Base-by-base conservation (phyloP, 2,113 vertebrate genomes). In the Anguilla japonica region DNA sequence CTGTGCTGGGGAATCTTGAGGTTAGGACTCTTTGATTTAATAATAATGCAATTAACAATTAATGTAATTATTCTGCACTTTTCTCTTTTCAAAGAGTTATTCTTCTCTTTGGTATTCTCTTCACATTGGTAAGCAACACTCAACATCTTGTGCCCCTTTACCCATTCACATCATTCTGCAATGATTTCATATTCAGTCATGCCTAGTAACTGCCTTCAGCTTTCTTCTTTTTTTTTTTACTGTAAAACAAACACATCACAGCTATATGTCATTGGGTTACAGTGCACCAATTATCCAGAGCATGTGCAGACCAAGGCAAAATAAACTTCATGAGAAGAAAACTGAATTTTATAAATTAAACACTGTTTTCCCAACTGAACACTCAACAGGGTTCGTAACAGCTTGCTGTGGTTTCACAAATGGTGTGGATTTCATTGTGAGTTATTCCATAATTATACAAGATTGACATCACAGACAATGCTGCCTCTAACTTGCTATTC, bases 391-490 rank as follows among this genome's bases (percentile, higher is more conserved):
- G 40, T 71, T 9, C 75, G n/a, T 14, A 43, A 85, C 34, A 34
- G 71, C 26, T 7, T 75, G 34, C 71, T 80, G 39, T 39, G 53
- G 43, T 85, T 85, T 85, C 84, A 85, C 11, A 57, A 18, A 26
- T 34, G 78, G 18, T 40, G 56, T 41, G n/a, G 41, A 46, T 85
- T 81, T 43, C 50, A 56, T 75, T 79, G n/a, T 56, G 60, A 8
- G 2, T 75, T 29, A 75, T 75, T 34, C n/a, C n/a, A 13, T 75
- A 75, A 67, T 75, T 75, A 13, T 34, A n/a, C 22, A 67, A 8
- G n/a, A 34, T 9, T 34, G 71, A 11, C 11, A 75, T 75, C 71
- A 75, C 71, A 75, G n/a, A 75, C 71, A 75, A 34, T 34, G 0
- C 34, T 34, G 9, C 11, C 11, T 80, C 22, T 20, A 53, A 9